Percentiles rank a stretch among this genome's conserved stretches.
Evolutionary conservation across 2,888 invertebrate genomes (phyloP).

Genomic region (Toxonevra muliebris): DNA sequence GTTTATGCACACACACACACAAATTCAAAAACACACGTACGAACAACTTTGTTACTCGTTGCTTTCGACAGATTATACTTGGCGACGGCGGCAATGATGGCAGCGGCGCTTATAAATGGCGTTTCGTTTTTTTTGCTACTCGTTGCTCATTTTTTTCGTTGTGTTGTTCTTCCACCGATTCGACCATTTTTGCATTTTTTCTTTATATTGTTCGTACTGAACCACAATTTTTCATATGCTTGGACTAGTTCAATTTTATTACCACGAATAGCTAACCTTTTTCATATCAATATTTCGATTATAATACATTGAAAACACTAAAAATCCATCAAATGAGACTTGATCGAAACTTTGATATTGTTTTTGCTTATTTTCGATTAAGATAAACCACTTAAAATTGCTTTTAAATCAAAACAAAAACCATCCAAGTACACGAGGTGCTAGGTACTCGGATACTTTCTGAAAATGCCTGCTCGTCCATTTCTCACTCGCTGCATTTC

Average conservation of each 20-base stretch:
- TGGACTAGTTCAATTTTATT: too few species aligned
- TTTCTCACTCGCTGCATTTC: slow-evolving; percentile 14
- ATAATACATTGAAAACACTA: not conserved
- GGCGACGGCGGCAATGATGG: slow-evolving; percentile 12
- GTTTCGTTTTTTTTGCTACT: slow-evolving; percentile 34
- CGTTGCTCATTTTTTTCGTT: slow-evolving; percentile 1
- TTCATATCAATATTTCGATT: too few species aligned
- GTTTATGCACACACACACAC: slow-evolving; percentile 36
- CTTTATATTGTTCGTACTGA: too few species aligned
- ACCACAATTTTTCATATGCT: too few species aligned
- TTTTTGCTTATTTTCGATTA: slow-evolving; percentile 23
- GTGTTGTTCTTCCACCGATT: not conserved
- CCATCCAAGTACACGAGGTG: slow-evolving; percentile 31
- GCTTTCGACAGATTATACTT: not conserved
- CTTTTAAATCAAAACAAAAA: slow-evolving; percentile 26
- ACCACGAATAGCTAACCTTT: too few species aligned
- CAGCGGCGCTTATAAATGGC: slow-evolving; percentile 45
- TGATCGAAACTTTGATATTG: slow-evolving; percentile 7
- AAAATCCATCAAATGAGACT: not conserved
- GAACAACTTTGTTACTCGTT: slow-evolving; percentile 22
- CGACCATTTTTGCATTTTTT: too few species aligned
- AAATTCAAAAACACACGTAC: slow-evolving; percentile 36
- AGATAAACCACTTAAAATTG: slow-evolving; percentile 11
- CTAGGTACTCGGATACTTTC: slow-evolving; percentile 24
- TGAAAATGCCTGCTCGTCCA: slow-evolving; percentile 27